Conservation (phyloP, 2,113 vertebrate species). For the Myrmecobius fasciatus region DNA sequence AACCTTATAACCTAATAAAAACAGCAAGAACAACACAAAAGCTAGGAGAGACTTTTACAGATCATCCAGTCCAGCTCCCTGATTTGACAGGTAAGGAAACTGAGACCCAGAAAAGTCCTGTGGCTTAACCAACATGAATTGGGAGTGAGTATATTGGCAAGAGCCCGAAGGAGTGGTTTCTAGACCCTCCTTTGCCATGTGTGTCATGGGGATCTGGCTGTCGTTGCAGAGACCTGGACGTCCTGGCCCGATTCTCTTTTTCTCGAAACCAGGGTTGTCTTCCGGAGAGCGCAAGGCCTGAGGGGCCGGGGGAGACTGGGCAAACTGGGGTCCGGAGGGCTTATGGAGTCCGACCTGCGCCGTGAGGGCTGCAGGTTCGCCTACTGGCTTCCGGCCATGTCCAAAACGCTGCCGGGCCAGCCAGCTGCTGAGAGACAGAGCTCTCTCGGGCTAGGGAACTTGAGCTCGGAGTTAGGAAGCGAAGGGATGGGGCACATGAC, state of each 20-base stretch:
- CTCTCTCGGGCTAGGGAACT: accelerated
- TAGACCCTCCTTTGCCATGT: not conserved
- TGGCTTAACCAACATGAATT: not conserved
- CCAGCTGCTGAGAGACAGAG: no score
- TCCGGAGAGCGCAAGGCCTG: not conserved
- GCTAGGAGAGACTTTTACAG: no score
- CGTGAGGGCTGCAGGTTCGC: no score
- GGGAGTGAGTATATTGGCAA: not conserved
- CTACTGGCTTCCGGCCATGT: not conserved
- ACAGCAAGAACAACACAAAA: no score
- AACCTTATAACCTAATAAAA: no score
- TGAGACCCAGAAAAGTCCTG: not conserved
- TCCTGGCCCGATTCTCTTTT: not conserved
- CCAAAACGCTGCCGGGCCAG: accelerated
- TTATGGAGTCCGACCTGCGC: not conserved
- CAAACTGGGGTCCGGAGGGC: not conserved
- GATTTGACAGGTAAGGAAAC: not conserved
- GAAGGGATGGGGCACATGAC: constrained; percentile 68
- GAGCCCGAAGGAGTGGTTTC: not conserved
- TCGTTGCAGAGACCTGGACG: not conserved
- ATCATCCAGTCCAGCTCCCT: not conserved
- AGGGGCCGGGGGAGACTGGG: not conserved
- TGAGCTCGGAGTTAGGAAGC: not conserved
- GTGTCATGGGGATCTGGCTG: not conserved
- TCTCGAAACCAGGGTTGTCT: not conserved